These are phyloP conservation scores for Carterocephalus palaemon DNA, from an alignment of 2,888 invertebrate species.

Conservation along the genomic window DNA sequence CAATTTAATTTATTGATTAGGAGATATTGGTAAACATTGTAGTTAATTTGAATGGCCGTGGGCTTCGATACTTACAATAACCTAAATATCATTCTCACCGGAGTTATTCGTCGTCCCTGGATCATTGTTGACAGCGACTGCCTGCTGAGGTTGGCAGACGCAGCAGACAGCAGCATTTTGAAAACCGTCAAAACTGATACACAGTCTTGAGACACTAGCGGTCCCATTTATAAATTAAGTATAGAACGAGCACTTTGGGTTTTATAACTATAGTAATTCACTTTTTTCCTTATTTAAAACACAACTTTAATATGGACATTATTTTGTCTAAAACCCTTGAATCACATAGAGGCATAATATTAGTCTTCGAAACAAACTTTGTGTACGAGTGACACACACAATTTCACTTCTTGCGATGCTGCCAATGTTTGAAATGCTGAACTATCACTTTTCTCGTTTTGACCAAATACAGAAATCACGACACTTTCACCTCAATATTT, in stretches of 20 bases:
- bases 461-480: slow-evolving; percentile 39
- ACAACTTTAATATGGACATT: no score
- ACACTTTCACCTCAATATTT: slow-evolving; percentile 24
- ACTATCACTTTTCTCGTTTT: slow-evolving; percentile 42
- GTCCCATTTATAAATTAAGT: not conserved
- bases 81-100: no score
- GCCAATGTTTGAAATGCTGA: slow-evolving; percentile 16
- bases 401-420: slow-evolving; percentile 19
- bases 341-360: not conserved
- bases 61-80: no score
- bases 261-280: no score
- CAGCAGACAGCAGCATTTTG: slow-evolving; percentile 59
- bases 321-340: no score
- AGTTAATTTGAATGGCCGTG: no score
- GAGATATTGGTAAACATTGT: no score
- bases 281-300: no score
- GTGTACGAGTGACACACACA: slow-evolving; percentile 22
- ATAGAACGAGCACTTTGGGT: not conserved
- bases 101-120: slow-evolving; percentile 42
- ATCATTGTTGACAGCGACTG: slow-evolving; percentile 62
- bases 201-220: slow-evolving; percentile 5
- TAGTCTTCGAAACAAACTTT: not conserved
- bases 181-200: slow-evolving; percentile 16
- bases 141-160: slow-evolving; percentile 49
- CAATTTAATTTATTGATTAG: no score